Evolutionary conservation across 2,797 vertebrate species (phyloP).

Genomic region (Pempheris klunzingeri): DNA sequence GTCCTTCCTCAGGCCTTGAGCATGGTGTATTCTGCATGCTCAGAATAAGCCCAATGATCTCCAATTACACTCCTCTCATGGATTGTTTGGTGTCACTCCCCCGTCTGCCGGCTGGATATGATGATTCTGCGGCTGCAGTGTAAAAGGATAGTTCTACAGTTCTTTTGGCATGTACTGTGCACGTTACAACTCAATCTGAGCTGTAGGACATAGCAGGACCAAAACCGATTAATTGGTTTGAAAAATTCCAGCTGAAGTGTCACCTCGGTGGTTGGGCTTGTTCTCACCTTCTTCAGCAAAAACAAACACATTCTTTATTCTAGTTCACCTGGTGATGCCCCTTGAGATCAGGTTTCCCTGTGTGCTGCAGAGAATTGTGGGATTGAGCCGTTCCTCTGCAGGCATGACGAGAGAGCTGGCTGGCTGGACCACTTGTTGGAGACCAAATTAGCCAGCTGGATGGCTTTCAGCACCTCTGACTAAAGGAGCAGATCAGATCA

Average conservation of each 20-base stretch:
- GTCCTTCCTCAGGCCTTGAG: constrained; percentile 41
- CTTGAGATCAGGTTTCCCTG: constrained; percentile 22
- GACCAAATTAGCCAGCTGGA: background rate
- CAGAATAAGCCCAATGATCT: constrained; percentile 84
- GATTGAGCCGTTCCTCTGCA: constrained; percentile 10
- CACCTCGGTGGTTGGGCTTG: constrained; percentile 5
- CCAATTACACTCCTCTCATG: constrained; percentile 85
- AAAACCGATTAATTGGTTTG: constrained; percentile 10
- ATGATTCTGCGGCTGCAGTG: constrained; percentile 82
- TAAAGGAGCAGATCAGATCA: constrained; percentile 41
- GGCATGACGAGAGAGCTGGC: background rate
- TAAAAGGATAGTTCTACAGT: constrained; percentile 80
- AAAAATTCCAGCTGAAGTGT: constrained; percentile 15
- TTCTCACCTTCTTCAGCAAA: constrained; percentile 19
- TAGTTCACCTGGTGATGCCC: constrained; percentile 11
- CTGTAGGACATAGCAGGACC: constrained; percentile 2
- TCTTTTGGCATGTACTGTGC: constrained; percentile 60
- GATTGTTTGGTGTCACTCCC: constrained; percentile 85
- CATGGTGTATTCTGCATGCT: constrained; percentile 75
- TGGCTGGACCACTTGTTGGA: background rate
- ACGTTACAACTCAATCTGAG: constrained; percentile 66
- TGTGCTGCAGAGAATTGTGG: constrained; percentile 33
- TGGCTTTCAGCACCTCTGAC: background rate
- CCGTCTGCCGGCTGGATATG: constrained; percentile 74
- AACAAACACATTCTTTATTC: constrained; percentile 24